Base-by-base conservation (phyloP, 2,888 invertebrate species). In the Xestia ashworthii region DNA sequence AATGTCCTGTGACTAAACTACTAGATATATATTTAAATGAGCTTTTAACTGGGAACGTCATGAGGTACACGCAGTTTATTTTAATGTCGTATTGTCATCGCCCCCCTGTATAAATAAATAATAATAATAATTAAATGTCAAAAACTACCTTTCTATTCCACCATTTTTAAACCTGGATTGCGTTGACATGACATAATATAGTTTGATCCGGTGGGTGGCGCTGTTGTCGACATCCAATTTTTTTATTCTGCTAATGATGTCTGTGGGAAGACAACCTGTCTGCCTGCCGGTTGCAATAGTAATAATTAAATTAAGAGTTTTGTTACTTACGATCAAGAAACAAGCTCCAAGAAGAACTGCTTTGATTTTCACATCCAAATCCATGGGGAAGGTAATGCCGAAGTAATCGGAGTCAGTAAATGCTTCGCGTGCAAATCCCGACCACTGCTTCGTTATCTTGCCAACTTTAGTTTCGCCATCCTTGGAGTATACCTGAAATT, bases 361-460 rank as follows among this genome's bases (percentile, higher is more conserved):
- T 92, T 98, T 98, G 96, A 98, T 98, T 93, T 98, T 97, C 66
- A 98, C 98, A 92, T 99, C 99, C 91, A 99, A 96, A 94, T 99
- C 99, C 97, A 98, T 97, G 0, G 99, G 99, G 93, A 99, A 99
- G n/a, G 97, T 97, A 81, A 99, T 98, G 46, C 99, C 99, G 94
- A 99, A 99, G 94, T 98, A 98, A 93, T 99, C 99, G 0, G 98
- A 97, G 95, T 99, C 98, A 0, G 99, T 98, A 93, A 99, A 99
- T 79, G 97, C 95, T 95, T 99, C 99, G 77, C 98, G 97, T 1
- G 97, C 97, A 67, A 99, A 90, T 0, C 99, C 99, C 0, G 98
- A 97, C 99, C 99, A 99, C 92, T 99, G 98, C 93, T 99, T 99
- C 0, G 98, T 98, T 88, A 99, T 99, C 93, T 97, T 98, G 2